These are phyloP conservation scores for Ophion ellenae DNA, from an alignment of 2,888 invertebrate genomes.

Conservation along the genomic window DNA sequence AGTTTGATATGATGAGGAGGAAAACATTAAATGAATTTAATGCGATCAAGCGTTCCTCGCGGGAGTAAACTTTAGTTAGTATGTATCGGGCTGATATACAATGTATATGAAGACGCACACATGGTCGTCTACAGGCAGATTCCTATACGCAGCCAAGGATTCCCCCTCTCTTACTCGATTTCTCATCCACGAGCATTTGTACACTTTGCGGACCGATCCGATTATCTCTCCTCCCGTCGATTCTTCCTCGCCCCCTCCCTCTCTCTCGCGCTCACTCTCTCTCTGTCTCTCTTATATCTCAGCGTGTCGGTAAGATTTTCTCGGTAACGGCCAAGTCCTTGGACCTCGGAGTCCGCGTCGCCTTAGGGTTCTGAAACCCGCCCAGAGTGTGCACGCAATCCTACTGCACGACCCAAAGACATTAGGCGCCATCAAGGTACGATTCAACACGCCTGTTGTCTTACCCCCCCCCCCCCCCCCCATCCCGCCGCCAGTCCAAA, in stretches of 20 bases:
- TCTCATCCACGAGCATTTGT: constrained; percentile 57
- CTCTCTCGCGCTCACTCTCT: constrained; percentile 5
- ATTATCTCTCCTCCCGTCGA: constrained; percentile 63
- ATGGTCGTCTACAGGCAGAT: constrained; percentile 47
- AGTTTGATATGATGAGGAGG: constrained; percentile 62
- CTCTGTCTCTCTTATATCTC: constrained; percentile 37
- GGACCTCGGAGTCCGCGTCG: constrained; percentile 77
- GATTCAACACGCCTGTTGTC: constrained; percentile 59
- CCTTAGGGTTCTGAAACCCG: constrained; percentile 80
- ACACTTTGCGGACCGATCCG: constrained; percentile 62
- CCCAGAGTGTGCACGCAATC: constrained; percentile 82
- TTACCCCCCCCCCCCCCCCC: constrained; percentile 23
- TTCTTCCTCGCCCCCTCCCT: constrained; percentile 55
- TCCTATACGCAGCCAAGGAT: constrained; percentile 54
- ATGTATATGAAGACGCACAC: constrained; percentile 1
- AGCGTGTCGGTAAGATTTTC: constrained; percentile 78
- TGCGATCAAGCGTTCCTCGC: constrained; percentile 50
- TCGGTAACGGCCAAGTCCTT: constrained; percentile 81
- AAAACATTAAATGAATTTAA: constrained; percentile 63
- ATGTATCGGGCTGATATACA: constrained; percentile 27
- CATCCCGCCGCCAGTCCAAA: neutral
- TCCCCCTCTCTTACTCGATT: constrained; percentile 40
- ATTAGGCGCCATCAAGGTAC: constrained; percentile 69
- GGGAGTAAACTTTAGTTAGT: constrained; percentile 42
- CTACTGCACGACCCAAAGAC: constrained; percentile 79